These are phyloP conservation scores for Potamilus streckersoni DNA, from an alignment of 1,140 invertebrate species.

Conservation along the genomic window DNA sequence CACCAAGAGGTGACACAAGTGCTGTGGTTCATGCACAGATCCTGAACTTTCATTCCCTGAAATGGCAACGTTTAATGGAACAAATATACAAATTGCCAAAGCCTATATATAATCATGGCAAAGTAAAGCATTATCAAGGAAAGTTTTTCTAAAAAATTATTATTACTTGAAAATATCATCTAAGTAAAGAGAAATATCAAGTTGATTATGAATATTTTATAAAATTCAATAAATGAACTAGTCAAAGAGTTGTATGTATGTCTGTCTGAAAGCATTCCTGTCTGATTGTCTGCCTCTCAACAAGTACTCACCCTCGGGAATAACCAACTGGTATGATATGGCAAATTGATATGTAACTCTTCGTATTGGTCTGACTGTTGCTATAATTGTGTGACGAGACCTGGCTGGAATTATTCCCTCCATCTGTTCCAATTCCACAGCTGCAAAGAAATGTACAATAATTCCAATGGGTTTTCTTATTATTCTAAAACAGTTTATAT, in stretches of 20 bases:
- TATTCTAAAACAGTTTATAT: background rate
- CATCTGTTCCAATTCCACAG: slow-evolving; percentile 55
- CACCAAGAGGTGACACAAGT: slow-evolving; percentile 61
- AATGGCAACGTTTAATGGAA: background rate
- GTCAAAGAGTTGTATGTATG: too few species aligned
- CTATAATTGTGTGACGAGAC: slow-evolving; percentile 54
- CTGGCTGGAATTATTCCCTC: slow-evolving; percentile 61
- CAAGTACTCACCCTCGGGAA: slow-evolving; percentile 51
- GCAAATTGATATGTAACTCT: slow-evolving; percentile 63
- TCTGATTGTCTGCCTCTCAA: too few species aligned
- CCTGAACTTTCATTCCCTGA: slow-evolving; percentile 31
- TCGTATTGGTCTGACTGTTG: slow-evolving; percentile 55
- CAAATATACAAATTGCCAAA: too few species aligned
- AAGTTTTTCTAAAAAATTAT: too few species aligned
- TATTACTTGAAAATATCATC: slow-evolving; percentile 1
- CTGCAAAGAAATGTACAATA: slow-evolving; percentile 37
- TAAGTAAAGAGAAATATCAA: too few species aligned
- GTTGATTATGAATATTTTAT: too few species aligned
- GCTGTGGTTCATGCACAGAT: slow-evolving; percentile 51
- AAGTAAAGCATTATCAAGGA: too few species aligned
- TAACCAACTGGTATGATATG: slow-evolving; percentile 62
- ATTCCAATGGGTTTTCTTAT: background rate
- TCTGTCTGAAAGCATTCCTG: too few species aligned
- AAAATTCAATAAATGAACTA: too few species aligned
- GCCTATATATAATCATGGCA: too few species aligned